Conservation (phyloP, 2,888 invertebrate species). For the Hedya salicella region DNA sequence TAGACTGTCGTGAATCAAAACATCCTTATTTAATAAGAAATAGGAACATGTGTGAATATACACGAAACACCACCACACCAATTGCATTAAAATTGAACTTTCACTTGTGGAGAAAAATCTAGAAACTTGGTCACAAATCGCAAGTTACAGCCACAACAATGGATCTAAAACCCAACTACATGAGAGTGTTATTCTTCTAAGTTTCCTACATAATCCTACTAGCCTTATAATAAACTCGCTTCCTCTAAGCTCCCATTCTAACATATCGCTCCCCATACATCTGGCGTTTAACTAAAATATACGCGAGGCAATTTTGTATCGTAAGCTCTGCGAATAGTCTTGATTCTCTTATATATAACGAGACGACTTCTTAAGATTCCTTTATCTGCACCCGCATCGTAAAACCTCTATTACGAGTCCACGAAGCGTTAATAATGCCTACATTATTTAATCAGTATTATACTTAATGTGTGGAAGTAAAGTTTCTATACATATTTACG, state of each 20-base stretch:
- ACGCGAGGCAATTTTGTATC: conserved; percentile 13
- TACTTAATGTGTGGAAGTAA: too few species aligned
- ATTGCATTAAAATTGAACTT: too few species aligned
- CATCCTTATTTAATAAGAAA: too few species aligned
- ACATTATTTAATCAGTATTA: too few species aligned
- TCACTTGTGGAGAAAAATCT: not conserved
- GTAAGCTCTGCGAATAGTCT: conserved; percentile 2
- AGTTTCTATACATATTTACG: too few species aligned
- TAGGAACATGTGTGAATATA: too few species aligned
- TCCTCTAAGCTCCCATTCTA: conserved; percentile 26
- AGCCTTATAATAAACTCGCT: conserved; percentile 29
- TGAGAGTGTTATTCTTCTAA: conserved; percentile 11
- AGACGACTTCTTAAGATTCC: not conserved
- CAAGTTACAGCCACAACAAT: not conserved
- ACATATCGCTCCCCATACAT: conserved; percentile 29
- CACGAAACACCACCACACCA: too few species aligned
- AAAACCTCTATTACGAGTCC: too few species aligned
- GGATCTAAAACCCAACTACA: not conserved
- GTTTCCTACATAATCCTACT: conserved; percentile 24
- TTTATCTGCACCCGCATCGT: not conserved
- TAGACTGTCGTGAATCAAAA: too few species aligned
- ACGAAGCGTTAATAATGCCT: too few species aligned
- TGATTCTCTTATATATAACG: not conserved
- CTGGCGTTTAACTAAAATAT: conserved; percentile 25
- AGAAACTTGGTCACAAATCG: not conserved